Evolutionary conservation across 2,888 invertebrate genomes (phyloP).

Genomic region (Ypsolopha sequella): DNA sequence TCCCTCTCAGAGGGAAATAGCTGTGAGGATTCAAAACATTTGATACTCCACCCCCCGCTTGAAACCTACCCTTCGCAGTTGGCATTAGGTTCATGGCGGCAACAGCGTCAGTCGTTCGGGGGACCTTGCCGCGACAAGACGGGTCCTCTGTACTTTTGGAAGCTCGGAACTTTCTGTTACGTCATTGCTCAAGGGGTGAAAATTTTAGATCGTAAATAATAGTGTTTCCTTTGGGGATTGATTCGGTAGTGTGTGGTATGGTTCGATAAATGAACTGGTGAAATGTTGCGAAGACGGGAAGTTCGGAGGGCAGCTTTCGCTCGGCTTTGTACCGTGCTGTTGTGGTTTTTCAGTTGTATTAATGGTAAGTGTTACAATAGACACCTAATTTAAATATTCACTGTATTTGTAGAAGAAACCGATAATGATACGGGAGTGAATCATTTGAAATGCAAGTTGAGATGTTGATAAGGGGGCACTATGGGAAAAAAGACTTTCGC

Average conservation of each 20-base stretch:
- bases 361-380: conserved; percentile 48
- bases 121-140: conserved; percentile 31
- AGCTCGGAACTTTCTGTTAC: conserved; percentile 45
- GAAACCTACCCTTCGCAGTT: conserved; percentile 5
- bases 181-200: conserved; percentile 45
- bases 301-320: conserved; percentile 39
- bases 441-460: too few species aligned
- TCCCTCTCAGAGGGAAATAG: conserved; percentile 42
- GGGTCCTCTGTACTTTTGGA: conserved; percentile 22
- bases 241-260: conserved; percentile 51
- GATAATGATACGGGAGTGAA: conserved; percentile 7
- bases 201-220: conserved; percentile 31
- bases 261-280: conserved; percentile 41
- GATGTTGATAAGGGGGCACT: too few species aligned
- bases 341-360: conserved; percentile 56
- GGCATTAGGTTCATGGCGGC: neutral
- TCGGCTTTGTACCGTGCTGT: conserved; percentile 41
- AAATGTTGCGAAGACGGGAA: conserved; percentile 51
- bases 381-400: conserved; percentile 8
- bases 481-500: too few species aligned
- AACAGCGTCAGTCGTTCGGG: conserved; percentile 39
- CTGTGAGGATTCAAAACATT: conserved; percentile 56
- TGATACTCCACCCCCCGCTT: conserved; percentile 37
- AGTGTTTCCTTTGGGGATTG: conserved; percentile 21
- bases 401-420: conserved; percentile 13